phyloP scores from a whole-genome alignment of 2,113 vertebrate species.

The Morphnarchus princeps region DNA sequence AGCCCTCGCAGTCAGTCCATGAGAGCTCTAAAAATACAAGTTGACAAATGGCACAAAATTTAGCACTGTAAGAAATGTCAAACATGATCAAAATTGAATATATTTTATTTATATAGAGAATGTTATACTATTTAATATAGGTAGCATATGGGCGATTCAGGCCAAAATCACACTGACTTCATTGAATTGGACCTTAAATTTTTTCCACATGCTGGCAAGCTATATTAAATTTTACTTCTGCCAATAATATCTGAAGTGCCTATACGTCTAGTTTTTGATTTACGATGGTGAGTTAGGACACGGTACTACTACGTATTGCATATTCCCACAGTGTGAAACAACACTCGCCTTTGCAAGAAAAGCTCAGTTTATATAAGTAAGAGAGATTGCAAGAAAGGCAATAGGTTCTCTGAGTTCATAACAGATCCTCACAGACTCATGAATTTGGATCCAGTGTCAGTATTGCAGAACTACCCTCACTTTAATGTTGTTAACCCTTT shows the following conservation, averaged over 20 bases:
- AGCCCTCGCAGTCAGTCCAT: conserved; percentile 11
- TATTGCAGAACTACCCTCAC: neutral
- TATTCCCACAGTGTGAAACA: neutral
- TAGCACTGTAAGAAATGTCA: conserved; percentile 6
- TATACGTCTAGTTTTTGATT: neutral
- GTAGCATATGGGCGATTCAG: conserved; percentile 5
- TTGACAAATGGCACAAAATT: conserved; percentile 14
- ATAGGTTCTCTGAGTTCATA: neutral
- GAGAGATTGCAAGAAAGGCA: neutral
- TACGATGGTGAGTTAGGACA: neutral
- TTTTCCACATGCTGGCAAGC: conserved; percentile 38
- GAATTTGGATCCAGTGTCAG: neutral
- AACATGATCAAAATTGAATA: neutral
- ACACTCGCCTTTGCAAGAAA: neutral
- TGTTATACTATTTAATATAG: conserved; percentile 4
- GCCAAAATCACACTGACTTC: conserved; percentile 15
- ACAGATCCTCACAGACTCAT: neutral
- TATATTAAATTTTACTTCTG: conserved; percentile 38
- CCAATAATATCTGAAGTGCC: neutral
- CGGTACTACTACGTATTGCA: neutral
- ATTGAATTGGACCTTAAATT: conserved; percentile 15
- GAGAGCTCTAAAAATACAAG: conserved; percentile 5
- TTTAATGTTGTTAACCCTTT: neutral
- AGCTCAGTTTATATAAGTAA: neutral
- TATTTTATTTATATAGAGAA: conserved; percentile 13